Evolutionary conservation across 2,113 vertebrate species (phyloP).

Genomic region (Spilogale gracilis): DNA sequence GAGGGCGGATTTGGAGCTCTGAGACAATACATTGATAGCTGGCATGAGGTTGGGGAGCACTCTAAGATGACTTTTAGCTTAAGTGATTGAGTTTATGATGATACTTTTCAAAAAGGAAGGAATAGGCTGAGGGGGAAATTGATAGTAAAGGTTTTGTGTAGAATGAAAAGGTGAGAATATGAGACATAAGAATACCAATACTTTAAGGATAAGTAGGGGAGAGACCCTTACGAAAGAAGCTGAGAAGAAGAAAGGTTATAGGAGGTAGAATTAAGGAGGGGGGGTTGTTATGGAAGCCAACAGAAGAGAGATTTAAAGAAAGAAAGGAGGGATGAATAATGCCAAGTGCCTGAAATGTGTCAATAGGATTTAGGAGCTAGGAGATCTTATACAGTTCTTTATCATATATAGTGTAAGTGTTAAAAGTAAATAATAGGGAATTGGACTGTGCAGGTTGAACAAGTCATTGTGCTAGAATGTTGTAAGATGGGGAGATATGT

Average conservation of each 20-base stretch:
- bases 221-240: background rate
- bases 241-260: background rate
- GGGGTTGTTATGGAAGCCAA: background rate
- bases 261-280: background rate
- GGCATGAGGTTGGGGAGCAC: background rate
- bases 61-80: background rate
- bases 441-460: background rate
- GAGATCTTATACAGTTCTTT: background rate
- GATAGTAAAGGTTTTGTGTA: background rate
- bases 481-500: background rate
- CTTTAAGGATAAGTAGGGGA: background rate
- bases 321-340: background rate
- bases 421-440: background rate
- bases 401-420: background rate
- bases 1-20: background rate
- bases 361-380: background rate
- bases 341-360: background rate
- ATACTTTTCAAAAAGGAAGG: background rate
- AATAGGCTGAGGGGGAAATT: background rate
- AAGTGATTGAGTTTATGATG: conserved; percentile 2
- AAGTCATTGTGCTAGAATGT: background rate
- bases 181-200: background rate
- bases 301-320: background rate
- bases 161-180: background rate
- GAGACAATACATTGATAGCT: background rate